Evolutionary conservation across 2,113 vertebrate species (phyloP), one percentile per base, ranked within the genome.

Genomic region (Pedetes capensis): DNA sequence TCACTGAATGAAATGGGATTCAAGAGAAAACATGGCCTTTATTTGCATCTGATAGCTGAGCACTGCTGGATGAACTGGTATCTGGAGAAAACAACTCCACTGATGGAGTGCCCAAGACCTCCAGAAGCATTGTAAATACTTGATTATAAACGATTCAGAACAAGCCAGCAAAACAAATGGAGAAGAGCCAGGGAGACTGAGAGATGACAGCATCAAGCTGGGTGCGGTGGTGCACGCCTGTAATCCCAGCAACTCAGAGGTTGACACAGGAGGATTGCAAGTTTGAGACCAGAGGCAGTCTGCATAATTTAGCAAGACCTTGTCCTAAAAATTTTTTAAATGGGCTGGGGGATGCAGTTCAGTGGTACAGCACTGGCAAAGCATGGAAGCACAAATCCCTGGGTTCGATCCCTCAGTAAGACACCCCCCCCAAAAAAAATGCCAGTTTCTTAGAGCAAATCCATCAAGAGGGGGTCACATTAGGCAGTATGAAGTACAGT

Each of bases 111-210:
- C 53, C 55, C 0, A 0, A 18, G 80, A 89, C 75, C 87, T 94
- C 53, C 37, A 18, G 82, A 63, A n/a, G 55, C 44, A 18, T 53
- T 39, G n/a, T 13, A 88, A 78, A 92, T 18, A 76, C 34, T 55
- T 1, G 14, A 66, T 20, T 34, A 78, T 94, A 89, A 95, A 94
- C 91, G 93, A 94, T 96, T 95, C 93, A 92, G 82, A 82, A 88
- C 51, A 29, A 25, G 29, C 61, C 16, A 27, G 61, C 37, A 63
- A 88, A 88, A 89, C 72, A 78, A 95, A 79, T 74, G 69, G 68
- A 85, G 75, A 83, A 37, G 2, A 37, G 47, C 55, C 1, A 14
- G 57, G 72, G 66, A 83, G 37, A 29, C 0, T 79, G 81, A 75
- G 49, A 96, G 68, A 90, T 27, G n/a, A 6, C n/a, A 27, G 25